Conservation (phyloP, 2,797 vertebrate genomes). For the Acanthiza pusilla region DNA sequence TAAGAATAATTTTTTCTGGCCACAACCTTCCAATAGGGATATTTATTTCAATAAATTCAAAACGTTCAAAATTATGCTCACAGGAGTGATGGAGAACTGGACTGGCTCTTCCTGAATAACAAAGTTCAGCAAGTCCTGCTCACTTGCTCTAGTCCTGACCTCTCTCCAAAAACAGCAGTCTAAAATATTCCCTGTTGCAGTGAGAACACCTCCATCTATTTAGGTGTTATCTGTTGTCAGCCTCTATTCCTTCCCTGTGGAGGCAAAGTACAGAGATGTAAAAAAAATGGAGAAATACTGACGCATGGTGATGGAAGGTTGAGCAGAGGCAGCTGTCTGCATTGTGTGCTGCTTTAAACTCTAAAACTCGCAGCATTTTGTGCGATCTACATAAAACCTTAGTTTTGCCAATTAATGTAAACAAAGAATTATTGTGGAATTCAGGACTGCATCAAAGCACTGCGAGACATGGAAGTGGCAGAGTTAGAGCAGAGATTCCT, state of each 20-base stretch:
- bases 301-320: neutral
- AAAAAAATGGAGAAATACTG: neutral
- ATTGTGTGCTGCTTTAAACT: neutral
- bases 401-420: neutral
- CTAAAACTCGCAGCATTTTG: neutral
- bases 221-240: constrained; percentile 9
- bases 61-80: constrained; percentile 19
- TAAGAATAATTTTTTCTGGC: constrained; percentile 30
- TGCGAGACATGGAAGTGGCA: neutral
- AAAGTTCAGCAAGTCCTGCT: constrained; percentile 48
- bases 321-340: neutral
- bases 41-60: constrained; percentile 46
- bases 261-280: neutral
- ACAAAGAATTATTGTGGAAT: neutral
- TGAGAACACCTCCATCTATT: constrained; percentile 19
- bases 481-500: neutral
- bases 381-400: neutral
- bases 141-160: constrained; percentile 41
- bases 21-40: constrained; percentile 4
- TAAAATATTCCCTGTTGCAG: constrained; percentile 47
- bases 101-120: neutral
- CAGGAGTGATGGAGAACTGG: neutral
- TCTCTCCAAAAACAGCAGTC: constrained; percentile 33
- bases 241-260: neutral
- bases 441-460: neutral